phyloP scores from a whole-genome alignment of 2,797 vertebrate genomes.

The Chaetodon trifasciatus region DNA sequence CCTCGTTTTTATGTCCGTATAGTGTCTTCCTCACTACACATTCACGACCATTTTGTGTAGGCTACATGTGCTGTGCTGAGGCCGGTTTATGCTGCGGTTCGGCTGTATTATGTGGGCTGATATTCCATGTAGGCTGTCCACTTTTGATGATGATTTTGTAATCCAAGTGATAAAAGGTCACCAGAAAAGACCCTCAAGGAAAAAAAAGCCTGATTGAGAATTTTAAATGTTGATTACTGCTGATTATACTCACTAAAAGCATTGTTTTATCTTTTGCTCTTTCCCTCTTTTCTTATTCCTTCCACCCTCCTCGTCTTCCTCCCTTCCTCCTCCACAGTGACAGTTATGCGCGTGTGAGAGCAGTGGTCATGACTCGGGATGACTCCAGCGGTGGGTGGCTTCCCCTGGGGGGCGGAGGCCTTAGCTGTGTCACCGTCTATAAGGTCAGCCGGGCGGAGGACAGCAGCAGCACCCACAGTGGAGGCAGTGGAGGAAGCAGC shows the following conservation, averaged over 20 bases:
- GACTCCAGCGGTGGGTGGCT: constrained; percentile 99
- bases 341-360: constrained; percentile 99
- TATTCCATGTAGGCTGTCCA: constrained; percentile 34
- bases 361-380: constrained; percentile 99
- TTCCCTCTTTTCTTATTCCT: neutral
- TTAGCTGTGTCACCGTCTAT: constrained; percentile 98
- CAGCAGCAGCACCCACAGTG: constrained; percentile 88
- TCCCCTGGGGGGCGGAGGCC: constrained; percentile 95
- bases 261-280: constrained; percentile 7
- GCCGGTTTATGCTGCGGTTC: constrained; percentile 19
- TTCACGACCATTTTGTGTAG: constrained; percentile 4
- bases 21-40: neutral
- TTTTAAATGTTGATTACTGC: constrained; percentile 7
- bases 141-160: constrained; percentile 38
- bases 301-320: constrained; percentile 3
- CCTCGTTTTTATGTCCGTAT: neutral
- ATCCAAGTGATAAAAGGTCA: constrained; percentile 22
- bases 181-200: constrained; percentile 6
- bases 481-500: constrained; percentile 79
- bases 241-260: constrained; percentile 40
- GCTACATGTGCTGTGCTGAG: constrained; percentile 6
- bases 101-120: constrained; percentile 28
- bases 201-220: neutral
- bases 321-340: constrained; percentile 85
- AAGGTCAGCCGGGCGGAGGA: constrained; percentile 94